Evolutionary conservation across 2,888 invertebrate genomes (phyloP).

Genomic region (Acholoe squamosa): DNA sequence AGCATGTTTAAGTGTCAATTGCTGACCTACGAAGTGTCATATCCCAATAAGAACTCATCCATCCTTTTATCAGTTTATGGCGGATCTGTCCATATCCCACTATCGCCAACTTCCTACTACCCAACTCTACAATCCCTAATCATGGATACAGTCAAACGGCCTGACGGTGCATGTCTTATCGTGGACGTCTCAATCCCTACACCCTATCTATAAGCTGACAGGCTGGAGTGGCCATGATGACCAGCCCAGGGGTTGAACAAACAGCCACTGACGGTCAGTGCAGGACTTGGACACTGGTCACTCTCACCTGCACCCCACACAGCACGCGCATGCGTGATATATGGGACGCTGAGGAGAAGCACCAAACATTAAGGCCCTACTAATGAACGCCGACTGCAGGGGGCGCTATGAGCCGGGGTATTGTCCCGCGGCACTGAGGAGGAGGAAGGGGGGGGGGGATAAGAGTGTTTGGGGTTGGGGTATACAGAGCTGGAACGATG

Average conservation of each 20-base stretch:
- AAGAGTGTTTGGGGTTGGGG: not conserved
- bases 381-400: not conserved
- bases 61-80: too few relatives aligned
- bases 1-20: too few relatives aligned
- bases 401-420: not conserved
- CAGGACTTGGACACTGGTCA: not conserved
- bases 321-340: constrained; percentile 6
- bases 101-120: too few relatives aligned
- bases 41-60: too few relatives aligned
- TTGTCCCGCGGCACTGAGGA: not conserved
- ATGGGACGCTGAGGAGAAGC: not conserved
- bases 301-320: not conserved
- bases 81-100: too few relatives aligned
- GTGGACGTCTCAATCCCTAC: not conserved
- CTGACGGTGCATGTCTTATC: not conserved
- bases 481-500: too few relatives aligned
- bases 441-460: not conserved
- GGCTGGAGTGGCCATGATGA: not conserved
- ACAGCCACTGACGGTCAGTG: not conserved
- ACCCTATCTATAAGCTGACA: not conserved
- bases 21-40: too few relatives aligned
- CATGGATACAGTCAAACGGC: not conserved
- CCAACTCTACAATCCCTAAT: too few relatives aligned
- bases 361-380: not conserved
- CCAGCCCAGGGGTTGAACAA: not conserved